Evolutionary conservation across 2,113 vertebrate genomes (phyloP).

Genomic region (Triplophysa rosa): DNA sequence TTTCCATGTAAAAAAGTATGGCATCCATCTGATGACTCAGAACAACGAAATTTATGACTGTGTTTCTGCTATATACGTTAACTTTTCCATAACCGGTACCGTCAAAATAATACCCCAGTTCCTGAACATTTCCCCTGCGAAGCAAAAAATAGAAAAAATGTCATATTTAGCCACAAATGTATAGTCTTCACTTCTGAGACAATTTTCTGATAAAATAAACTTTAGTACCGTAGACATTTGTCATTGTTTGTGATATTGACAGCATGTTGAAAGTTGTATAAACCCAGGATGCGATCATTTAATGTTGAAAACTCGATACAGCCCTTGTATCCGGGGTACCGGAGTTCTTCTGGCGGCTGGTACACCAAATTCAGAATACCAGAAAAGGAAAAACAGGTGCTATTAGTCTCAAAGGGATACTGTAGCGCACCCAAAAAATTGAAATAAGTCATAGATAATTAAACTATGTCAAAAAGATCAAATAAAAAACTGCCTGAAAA

Average conservation of each 20-base stretch:
- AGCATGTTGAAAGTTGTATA: conserved; percentile 83
- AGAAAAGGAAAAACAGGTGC: no score
- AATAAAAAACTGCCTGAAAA: no score
- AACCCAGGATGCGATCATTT: conserved; percentile 78
- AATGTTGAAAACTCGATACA: conserved; percentile 83
- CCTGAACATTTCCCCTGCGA: conserved; percentile 50
- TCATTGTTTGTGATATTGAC: conserved; percentile 76
- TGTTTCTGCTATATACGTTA: conserved; percentile 27
- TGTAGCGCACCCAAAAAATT: no score
- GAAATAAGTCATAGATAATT: no score
- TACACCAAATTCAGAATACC: conserved; percentile 21
- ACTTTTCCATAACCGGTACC: conserved; percentile 82
- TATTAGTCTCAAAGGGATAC: no score
- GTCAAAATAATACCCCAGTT: conserved; percentile 76
- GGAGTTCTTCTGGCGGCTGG: conserved; percentile 77
- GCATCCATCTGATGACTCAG: conserved; percentile 78
- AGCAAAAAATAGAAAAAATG: not conserved
- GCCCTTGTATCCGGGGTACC: conserved; percentile 76
- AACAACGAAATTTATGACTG: conserved; percentile 71
- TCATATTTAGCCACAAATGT: not conserved
- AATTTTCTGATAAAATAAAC: not conserved
- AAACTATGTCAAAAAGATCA: no score
- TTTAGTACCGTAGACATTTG: conserved; percentile 75
- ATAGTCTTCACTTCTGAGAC: not conserved
- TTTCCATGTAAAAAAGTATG: conserved; percentile 80